Percentiles rank a stretch among this genome's conserved stretches.
Evolutionary conservation across 2,113 vertebrate genomes (phyloP).

Genomic region (Plotosus lineatus): DNA sequence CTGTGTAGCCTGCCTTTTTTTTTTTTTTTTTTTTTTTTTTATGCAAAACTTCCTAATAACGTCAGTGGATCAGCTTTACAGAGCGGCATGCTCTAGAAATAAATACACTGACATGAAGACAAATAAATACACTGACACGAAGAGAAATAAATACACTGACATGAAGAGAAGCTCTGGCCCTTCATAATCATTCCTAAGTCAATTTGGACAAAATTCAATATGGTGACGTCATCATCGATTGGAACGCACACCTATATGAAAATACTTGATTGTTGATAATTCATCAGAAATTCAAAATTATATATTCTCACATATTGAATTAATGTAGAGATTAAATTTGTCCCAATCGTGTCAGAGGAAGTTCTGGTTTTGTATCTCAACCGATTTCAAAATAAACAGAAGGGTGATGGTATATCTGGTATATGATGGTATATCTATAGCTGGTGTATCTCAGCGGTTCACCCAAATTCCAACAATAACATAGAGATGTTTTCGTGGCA

Average conservation of each 20-base stretch:
- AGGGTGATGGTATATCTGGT: background rate
- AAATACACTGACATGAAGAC: background rate
- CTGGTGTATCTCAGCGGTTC: too few species aligned
- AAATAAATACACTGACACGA: too few species aligned
- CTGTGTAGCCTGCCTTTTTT: too few species aligned
- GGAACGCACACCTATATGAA: background rate
- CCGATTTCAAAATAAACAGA: conserved; percentile 61
- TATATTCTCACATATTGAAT: background rate
- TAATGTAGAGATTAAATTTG: background rate
- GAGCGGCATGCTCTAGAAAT: background rate
- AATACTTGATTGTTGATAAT: background rate
- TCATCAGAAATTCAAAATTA: background rate
- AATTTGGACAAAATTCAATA: background rate
- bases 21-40: too few species aligned
- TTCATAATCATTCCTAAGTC: background rate
- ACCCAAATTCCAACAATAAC: too few species aligned
- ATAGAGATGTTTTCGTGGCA: too few species aligned
- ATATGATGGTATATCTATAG: too few species aligned
- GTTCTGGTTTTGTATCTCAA: conserved; percentile 73
- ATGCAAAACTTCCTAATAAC: background rate
- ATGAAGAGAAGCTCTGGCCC: background rate
- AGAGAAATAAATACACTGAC: too few species aligned
- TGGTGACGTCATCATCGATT: background rate
- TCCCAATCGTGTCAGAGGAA: background rate
- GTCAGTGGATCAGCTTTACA: too few species aligned